Conservation (phyloP, 2,797 vertebrate genomes). For the Schizothorax lantsangensis region DNA sequence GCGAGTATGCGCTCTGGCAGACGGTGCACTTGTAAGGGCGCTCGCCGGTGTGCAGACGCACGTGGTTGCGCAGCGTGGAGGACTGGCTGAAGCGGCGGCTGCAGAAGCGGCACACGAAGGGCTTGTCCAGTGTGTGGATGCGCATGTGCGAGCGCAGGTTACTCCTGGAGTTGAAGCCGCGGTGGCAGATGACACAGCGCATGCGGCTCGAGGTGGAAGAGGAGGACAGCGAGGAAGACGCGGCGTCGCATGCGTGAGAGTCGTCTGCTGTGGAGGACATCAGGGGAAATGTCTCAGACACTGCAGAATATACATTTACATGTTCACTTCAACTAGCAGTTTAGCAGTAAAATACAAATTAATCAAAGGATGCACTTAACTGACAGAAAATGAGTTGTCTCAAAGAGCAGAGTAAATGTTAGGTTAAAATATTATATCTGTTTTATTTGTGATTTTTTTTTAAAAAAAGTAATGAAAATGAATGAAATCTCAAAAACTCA, state of each 20-base stretch:
- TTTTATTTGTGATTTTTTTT: too few relatives aligned
- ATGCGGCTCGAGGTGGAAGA: constrained; percentile 83
- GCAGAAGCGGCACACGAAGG: constrained; percentile 91
- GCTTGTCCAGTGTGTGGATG: constrained; percentile 92
- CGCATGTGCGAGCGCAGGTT: constrained; percentile 93
- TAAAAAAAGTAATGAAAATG: neutral
- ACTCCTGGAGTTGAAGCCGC: constrained; percentile 91
- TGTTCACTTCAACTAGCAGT: neutral
- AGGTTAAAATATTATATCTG: neutral
- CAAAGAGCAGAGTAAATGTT: neutral
- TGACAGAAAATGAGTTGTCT: neutral
- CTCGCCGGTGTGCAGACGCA: constrained; percentile 89
- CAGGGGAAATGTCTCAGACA: neutral
- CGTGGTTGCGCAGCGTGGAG: constrained; percentile 89
- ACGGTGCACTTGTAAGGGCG: constrained; percentile 91
- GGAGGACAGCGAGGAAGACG: constrained; percentile 62
- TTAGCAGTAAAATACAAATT: neutral
- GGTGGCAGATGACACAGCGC: constrained; percentile 91
- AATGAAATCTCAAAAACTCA: neutral
- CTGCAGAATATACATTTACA: too few relatives aligned
- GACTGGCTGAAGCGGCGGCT: constrained; percentile 93
- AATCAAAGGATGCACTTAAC: too few relatives aligned
- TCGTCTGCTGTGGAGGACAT: constrained; percentile 86
- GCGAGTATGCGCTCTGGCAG: constrained; percentile 94
- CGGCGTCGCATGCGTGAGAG: constrained; percentile 81